Conservation (phyloP, 1,140 invertebrate genomes). For the Heliconius eleuchia region DNA sequence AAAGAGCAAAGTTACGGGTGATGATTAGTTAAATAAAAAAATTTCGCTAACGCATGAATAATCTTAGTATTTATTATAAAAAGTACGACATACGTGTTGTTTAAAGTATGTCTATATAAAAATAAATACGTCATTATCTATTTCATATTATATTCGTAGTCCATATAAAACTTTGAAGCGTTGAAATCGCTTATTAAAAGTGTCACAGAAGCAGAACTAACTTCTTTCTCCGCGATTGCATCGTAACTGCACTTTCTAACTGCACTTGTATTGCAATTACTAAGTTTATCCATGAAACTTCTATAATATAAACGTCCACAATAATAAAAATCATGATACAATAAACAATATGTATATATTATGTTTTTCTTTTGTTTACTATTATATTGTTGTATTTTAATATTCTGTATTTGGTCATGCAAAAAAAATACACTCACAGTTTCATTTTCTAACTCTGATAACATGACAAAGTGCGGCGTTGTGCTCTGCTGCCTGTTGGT, state of each 20-base stretch:
- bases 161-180: conserved; percentile 6
- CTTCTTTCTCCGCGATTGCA: conserved; percentile 13
- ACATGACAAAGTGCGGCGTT: too few relatives aligned
- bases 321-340: neutral
- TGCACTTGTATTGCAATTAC: conserved; percentile 15
- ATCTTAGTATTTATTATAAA: too few relatives aligned
- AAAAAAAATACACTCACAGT: too few relatives aligned
- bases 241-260: conserved; percentile 11
- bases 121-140: neutral
- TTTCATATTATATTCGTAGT: neutral
- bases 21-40: too few relatives aligned
- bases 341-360: neutral
- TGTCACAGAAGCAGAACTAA: neutral
- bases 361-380: too few relatives aligned
- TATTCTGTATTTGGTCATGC: too few relatives aligned
- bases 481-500: too few relatives aligned
- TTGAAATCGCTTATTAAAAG: conserved; percentile 12
- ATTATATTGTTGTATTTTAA: too few relatives aligned
- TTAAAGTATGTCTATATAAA: neutral
- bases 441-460: too few relatives aligned
- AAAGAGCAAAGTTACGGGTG: too few relatives aligned
- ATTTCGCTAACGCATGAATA: too few relatives aligned
- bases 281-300: conserved; percentile 1
- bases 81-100: too few relatives aligned
- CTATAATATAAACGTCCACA: neutral